A percentile compares a stretch with the other conserved stretches of the same genome.
These are phyloP conservation scores for Oncorhynchus gorbuscha DNA, from an alignment of 2,113 vertebrate species.

Conservation along the genomic window DNA sequence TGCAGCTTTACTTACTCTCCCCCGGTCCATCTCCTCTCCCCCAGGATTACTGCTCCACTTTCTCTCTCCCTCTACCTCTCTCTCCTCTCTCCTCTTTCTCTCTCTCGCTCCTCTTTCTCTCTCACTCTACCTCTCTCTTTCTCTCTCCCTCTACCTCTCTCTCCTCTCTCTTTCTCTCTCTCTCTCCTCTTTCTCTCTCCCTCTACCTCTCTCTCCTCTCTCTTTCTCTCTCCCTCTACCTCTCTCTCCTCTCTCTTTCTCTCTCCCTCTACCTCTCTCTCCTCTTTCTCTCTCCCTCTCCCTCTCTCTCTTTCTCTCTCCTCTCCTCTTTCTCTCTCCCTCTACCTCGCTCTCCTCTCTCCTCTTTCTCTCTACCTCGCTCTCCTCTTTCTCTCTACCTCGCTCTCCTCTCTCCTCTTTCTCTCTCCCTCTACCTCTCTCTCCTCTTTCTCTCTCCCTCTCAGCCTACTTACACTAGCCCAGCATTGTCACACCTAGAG, in stretches of 20 bases:
- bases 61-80: background rate
- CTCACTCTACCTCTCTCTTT: background rate
- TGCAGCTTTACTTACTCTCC: conserved; percentile 24
- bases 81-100: background rate
- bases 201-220: background rate
- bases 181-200: background rate
- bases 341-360: background rate
- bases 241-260: background rate
- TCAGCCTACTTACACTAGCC: conserved; percentile 14
- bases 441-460: background rate
- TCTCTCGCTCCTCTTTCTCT: too few species aligned
- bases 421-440: background rate
- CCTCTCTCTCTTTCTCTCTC: background rate
- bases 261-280: conserved; percentile 5
- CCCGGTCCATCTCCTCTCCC: conserved; percentile 11
- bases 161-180: background rate
- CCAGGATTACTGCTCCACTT: conserved; percentile 20
- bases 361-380: conserved; percentile 14
- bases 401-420: background rate
- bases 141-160: background rate
- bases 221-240: too few species aligned
- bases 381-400: background rate
- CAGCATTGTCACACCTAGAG: conserved; percentile 23
- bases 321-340: background rate
- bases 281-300: background rate